phyloP scores from a whole-genome alignment of 2,888 invertebrate species.

The Volucella zonaria region DNA sequence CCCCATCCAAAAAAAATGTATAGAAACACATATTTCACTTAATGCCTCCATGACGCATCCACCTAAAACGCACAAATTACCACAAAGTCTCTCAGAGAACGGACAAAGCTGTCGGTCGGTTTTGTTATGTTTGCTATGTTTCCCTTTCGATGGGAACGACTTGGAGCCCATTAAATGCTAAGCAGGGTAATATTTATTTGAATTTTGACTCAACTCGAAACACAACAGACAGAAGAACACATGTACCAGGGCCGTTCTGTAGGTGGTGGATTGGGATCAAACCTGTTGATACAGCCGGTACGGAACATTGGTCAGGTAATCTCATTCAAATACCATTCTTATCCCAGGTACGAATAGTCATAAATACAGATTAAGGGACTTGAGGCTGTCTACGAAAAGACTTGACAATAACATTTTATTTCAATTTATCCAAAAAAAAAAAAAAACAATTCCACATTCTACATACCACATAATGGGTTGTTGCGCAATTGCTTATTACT shows the following conservation, averaged over 20 bases:
- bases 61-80: slow-evolving; percentile 29
- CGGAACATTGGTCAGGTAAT: slow-evolving; percentile 20
- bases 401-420: background rate
- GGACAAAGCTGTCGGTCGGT: background rate
- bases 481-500: background rate
- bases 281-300: slow-evolving; percentile 34
- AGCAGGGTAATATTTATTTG: slow-evolving; percentile 34
- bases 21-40: slow-evolving; percentile 19
- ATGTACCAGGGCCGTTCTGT: background rate
- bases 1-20: slow-evolving; percentile 2
- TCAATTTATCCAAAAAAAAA: background rate
- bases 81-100: background rate
- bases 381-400: background rate
- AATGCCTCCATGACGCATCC: slow-evolving; percentile 28
- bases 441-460: slow-evolving; percentile 2
- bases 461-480: background rate
- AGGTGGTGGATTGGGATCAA: slow-evolving; percentile 3
- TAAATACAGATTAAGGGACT: slow-evolving; percentile 28
- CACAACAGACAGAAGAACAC: background rate
- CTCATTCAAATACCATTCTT: slow-evolving; percentile 16
- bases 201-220: background rate
- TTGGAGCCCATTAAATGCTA: slow-evolving; percentile 30
- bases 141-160: background rate
- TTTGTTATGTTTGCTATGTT: background rate
- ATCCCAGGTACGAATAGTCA: slow-evolving; percentile 11